These are phyloP conservation scores for Rhamphomyia laevipes DNA, from an alignment of 2,888 invertebrate species.

Conservation along the genomic window DNA sequence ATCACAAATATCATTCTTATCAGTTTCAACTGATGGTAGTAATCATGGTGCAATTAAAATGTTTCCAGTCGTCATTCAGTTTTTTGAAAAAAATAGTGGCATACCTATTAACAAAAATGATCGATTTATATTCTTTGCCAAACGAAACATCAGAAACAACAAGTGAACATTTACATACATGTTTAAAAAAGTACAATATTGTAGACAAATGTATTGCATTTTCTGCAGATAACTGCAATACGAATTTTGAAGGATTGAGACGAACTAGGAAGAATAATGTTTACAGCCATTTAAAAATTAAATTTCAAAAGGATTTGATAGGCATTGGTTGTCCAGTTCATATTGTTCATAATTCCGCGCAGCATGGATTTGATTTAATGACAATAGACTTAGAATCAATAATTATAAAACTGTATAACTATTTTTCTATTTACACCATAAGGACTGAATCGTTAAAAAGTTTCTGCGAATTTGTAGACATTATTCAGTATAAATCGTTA, in stretches of 20 bases:
- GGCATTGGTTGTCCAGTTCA: conserved; percentile 1
- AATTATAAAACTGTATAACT: conserved; percentile 5
- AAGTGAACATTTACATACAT: neutral
- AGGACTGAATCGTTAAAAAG: conserved; percentile 3
- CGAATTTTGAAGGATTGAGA: conserved; percentile 15
- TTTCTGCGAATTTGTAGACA: conserved; percentile 3
- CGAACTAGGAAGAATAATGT: conserved; percentile 12
- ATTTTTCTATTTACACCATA: conserved; percentile 4
- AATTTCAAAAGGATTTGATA: neutral
- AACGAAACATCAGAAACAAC: neutral
- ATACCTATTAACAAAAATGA: neutral
- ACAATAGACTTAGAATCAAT: conserved; percentile 4
- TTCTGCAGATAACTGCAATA: conserved; percentile 10
- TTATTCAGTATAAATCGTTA: conserved; percentile 4
- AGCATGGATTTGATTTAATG: conserved; percentile 1
- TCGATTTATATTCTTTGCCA: neutral
- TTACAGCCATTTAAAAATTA: conserved; percentile 4
- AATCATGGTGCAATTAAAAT: neutral
- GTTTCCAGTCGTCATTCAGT: neutral
- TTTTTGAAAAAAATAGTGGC: neutral
- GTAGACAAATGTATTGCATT: conserved; percentile 7
- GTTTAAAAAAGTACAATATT: neutral
- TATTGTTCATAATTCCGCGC: conserved; percentile 6
- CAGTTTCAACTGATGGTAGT: neutral
- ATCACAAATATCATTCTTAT: neutral